Evolutionary conservation across 2,888 invertebrate genomes (phyloP).

Genomic region (Aleiodes alternator): DNA sequence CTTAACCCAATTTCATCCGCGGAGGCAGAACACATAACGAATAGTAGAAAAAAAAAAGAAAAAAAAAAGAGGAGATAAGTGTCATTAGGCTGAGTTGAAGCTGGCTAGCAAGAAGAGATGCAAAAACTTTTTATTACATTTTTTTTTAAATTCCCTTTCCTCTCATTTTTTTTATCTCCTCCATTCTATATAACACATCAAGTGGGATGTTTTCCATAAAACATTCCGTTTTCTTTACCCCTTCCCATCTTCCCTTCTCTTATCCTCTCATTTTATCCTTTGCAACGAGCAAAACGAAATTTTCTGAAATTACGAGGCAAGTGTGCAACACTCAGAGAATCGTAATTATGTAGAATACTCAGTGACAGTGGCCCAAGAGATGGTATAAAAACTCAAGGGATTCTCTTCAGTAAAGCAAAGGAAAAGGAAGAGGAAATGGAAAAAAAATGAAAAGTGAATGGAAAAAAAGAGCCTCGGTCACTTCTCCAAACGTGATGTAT

Average conservation of each 20-base stretch:
- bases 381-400: conserved; percentile 46
- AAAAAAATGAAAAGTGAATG: not conserved
- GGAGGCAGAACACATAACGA: conserved; percentile 12
- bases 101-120: conserved; percentile 15
- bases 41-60: not conserved
- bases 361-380: conserved; percentile 10
- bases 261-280: not conserved
- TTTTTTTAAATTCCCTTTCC: conserved; percentile 1
- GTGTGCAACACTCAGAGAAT: conserved; percentile 51
- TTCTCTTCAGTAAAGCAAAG: conserved; percentile 33
- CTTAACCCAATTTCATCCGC: conserved; percentile 21
- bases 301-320: conserved; percentile 36
- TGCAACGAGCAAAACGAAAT: conserved; percentile 37
- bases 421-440: not conserved
- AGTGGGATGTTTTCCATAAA: conserved; percentile 29
- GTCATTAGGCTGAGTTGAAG: conserved; percentile 25
- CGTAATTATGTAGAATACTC: conserved; percentile 54
- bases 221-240: conserved; percentile 17
- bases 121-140: not conserved
- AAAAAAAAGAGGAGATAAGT: not conserved
- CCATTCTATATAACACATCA: conserved; percentile 11
- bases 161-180: not conserved
- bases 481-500: conserved; percentile 26
- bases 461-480: conserved; percentile 9
- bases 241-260: not conserved